Percentiles rank a stretch among this genome's conserved stretches.
These are phyloP conservation scores for Drosophila seguyi DNA, from an alignment of 1,140 invertebrate species.

Conservation along the genomic window DNA sequence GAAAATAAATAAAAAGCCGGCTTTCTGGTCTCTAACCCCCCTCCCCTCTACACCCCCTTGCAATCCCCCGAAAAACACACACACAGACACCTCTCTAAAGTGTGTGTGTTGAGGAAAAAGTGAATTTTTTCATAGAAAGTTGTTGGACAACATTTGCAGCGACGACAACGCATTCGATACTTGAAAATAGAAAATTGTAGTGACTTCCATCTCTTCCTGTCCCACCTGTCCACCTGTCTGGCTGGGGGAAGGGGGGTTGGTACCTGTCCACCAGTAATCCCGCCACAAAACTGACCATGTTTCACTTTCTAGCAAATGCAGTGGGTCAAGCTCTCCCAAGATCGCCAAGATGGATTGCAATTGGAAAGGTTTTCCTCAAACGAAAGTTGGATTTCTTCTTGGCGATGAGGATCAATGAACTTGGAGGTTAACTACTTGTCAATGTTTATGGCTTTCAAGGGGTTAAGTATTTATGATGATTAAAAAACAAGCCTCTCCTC, in stretches of 20 bases:
- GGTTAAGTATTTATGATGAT: neutral
- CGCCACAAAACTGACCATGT: slow-evolving; percentile 17
- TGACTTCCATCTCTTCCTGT: slow-evolving; percentile 43
- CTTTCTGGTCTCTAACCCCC: slow-evolving; percentile 24
- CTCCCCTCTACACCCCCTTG: neutral
- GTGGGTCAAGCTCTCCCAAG: slow-evolving; percentile 37
- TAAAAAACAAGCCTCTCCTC: neutral
- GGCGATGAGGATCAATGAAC: slow-evolving; percentile 20
- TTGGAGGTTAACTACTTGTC: neutral
- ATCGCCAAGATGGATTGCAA: slow-evolving; percentile 39
- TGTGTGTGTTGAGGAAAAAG: slow-evolving; percentile 63
- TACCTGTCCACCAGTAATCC: slow-evolving; percentile 11
- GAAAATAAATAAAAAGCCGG: slow-evolving; percentile 50
- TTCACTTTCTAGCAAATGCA: slow-evolving; percentile 48
- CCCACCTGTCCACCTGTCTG: neutral
- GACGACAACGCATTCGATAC: slow-evolving; percentile 60
- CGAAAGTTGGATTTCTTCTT: slow-evolving; percentile 16
- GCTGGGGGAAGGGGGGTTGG: too few species aligned
- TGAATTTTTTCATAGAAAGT: slow-evolving; percentile 84
- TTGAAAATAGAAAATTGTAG: slow-evolving; percentile 79
- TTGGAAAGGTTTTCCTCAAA: slow-evolving; percentile 47
- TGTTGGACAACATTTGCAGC: slow-evolving; percentile 77
- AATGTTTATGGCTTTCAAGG: neutral
- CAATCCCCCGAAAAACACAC: slow-evolving; percentile 8
- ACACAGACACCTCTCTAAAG: slow-evolving; percentile 13